A percentile compares a stretch with the other conserved stretches of the same genome.
Evolutionary conservation across 2,797 vertebrate genomes (phyloP).

Genomic region (Kryptopterus vitreolus): DNA sequence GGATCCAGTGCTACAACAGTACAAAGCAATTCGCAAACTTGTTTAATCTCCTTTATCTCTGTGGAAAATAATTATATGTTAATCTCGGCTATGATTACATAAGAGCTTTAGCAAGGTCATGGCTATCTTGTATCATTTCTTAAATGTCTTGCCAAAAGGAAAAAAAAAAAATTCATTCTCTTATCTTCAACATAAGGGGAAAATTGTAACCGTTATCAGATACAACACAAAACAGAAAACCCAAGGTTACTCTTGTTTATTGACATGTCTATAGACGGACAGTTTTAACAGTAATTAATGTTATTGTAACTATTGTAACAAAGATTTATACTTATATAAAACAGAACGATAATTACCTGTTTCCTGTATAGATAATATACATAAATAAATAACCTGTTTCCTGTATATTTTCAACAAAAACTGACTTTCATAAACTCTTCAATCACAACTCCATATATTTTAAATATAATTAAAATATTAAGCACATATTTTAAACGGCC

Average conservation of each 20-base stretch:
- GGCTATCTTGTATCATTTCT: conserved; percentile 3
- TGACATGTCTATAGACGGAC: too few relatives aligned
- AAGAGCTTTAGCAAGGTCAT: conserved; percentile 14
- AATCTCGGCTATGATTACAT: background rate
- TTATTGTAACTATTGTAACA: background rate
- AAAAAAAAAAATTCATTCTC: conserved; percentile 21
- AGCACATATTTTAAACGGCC: background rate
- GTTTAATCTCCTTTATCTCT: background rate
- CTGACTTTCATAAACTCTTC: background rate
- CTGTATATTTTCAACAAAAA: background rate
- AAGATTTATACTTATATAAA: background rate
- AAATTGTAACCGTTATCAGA: background rate
- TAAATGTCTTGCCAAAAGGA: conserved; percentile 2
- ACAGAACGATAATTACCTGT: background rate
- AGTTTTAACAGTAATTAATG: background rate
- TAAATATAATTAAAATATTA: background rate
- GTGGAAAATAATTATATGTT: conserved; percentile 15
- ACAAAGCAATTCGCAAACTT: background rate
- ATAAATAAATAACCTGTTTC: background rate
- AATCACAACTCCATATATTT: background rate
- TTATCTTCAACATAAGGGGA: background rate
- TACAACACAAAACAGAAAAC: background rate
- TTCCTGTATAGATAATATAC: background rate
- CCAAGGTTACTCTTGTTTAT: conserved; percentile 26
- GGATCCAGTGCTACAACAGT: background rate